phyloP scores from a whole-genome alignment of 1,140 invertebrate genomes.

The Bombus affinis region DNA sequence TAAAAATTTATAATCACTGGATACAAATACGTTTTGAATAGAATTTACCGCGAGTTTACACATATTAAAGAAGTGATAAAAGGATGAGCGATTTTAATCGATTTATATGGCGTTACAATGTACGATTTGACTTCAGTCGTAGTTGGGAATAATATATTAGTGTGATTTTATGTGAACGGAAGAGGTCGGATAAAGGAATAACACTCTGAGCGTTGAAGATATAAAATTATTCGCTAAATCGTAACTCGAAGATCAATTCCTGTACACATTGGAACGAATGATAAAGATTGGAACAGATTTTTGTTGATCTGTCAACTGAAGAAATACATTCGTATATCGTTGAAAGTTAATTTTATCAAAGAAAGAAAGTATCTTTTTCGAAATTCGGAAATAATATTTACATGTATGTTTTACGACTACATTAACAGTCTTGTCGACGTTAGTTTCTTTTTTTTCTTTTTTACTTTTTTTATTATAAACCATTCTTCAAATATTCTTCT shows the following conservation, averaged over 20 bases:
- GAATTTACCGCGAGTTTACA: not conserved
- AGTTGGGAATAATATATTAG: not conserved
- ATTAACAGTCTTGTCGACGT: slow-evolving; percentile 46
- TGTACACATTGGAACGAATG: slow-evolving; percentile 16
- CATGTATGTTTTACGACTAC: slow-evolving; percentile 25
- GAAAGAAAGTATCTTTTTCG: not conserved
- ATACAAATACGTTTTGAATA: not conserved
- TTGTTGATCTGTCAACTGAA: not conserved
- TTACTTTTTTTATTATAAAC: slow-evolving; percentile 31
- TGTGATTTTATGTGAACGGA: not conserved
- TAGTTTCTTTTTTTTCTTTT: slow-evolving; percentile 33
- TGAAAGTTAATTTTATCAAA: not conserved
- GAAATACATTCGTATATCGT: not conserved
- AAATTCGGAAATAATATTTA: slow-evolving; percentile 25
- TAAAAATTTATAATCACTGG: slow-evolving; percentile 2
- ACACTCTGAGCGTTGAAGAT: slow-evolving; percentile 19
- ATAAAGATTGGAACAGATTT: not conserved
- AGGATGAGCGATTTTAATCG: not conserved
- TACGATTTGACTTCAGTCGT: not conserved
- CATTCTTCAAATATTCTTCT: slow-evolving; percentile 39
- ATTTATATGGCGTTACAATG: slow-evolving; percentile 1
- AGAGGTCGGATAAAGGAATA: too few relatives aligned
- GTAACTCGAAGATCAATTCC: slow-evolving; percentile 46
- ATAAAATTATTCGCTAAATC: slow-evolving; percentile 33
- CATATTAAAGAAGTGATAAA: slow-evolving; percentile 8